Percentiles rank a stretch among this genome's conserved stretches.
Conservation (phyloP, 2,113 vertebrate genomes). For the Nanorana parkeri region DNA sequence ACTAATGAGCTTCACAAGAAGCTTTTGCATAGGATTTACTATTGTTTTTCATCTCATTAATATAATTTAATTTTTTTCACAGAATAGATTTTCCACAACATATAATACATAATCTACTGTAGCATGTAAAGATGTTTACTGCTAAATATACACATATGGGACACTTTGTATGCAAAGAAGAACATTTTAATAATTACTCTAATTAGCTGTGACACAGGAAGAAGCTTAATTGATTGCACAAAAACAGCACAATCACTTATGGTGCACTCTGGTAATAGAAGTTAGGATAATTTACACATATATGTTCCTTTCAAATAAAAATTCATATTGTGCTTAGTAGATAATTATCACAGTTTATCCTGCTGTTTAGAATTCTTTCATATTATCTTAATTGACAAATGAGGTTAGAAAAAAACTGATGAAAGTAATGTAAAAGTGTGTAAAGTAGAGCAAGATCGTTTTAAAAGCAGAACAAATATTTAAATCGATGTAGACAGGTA, state of each 20-base stretch:
- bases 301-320: no score
- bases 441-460: no score
- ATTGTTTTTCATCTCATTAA: slow-evolving; percentile 12
- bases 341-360: no score
- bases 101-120: neutral
- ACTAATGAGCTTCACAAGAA: neutral
- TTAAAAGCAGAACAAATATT: no score
- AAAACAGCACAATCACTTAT: neutral
- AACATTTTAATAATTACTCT: slow-evolving; percentile 8
- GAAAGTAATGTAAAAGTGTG: no score
- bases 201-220: slow-evolving; percentile 20
- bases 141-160: slow-evolving; percentile 17
- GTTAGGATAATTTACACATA: no score
- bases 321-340: no score
- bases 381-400: no score
- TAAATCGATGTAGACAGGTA: no score
- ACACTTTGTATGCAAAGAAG: neutral
- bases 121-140: neutral
- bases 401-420: no score
- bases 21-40: neutral
- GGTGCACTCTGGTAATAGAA: neutral
- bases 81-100: neutral
- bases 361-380: no score
- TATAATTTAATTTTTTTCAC: neutral
- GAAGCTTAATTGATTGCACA: slow-evolving; percentile 3